Base-by-base conservation (phyloP, 2,888 invertebrate genomes). In the Seira ritae region DNA sequence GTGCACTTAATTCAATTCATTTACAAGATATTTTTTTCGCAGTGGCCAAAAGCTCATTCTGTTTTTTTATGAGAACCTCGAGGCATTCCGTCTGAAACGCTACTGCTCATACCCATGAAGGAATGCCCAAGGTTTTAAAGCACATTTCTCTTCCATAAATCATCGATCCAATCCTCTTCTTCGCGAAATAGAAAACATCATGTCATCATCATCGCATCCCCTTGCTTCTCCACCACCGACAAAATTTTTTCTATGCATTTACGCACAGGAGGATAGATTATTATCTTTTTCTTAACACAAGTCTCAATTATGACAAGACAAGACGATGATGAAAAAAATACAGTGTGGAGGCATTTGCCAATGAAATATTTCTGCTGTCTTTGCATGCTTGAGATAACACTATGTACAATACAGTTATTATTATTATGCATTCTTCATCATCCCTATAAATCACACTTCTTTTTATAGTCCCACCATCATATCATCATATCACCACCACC, bases 141-240 rank as follows among this genome's bases (percentile, higher is more conserved):
- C 66, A 46, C 78, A 66, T 71, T 79, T 79, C 78, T 65, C 78
- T 71, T 70, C 66, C 65, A 79, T 79, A 79, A 79, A 79, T 79
- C 78, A 79, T 71, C 76, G n/a, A 10, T 66, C 62, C n/a, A n/a
- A 70, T 77, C 77, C 77, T 70, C 70, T n/a, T 19, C 60, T n/a
- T 60, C 46, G 46, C 46, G 12, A 10, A 42, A 42, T 10, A 42
- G 12, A 42, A 42, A 10, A 42, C 46, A 42, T 10, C 12, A 10
- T 10, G 12, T 42, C n/a, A 60, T 60, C 17, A n/a, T 3, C n/a
- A 60, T 60, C 60, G 6, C 4, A 60, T n/a, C 12, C 60, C 12
- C 60, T n/a, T 60, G n/a, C n/a, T n/a, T 60, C 17, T 60, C 17
- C 17, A 42, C 15, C 15, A 10, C 15, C 15, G 6, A 42, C 46